Percentiles rank a stretch among this genome's conserved stretches.
phyloP scores from a whole-genome alignment of 2,888 invertebrate genomes.

The Synergus itoensis region DNA sequence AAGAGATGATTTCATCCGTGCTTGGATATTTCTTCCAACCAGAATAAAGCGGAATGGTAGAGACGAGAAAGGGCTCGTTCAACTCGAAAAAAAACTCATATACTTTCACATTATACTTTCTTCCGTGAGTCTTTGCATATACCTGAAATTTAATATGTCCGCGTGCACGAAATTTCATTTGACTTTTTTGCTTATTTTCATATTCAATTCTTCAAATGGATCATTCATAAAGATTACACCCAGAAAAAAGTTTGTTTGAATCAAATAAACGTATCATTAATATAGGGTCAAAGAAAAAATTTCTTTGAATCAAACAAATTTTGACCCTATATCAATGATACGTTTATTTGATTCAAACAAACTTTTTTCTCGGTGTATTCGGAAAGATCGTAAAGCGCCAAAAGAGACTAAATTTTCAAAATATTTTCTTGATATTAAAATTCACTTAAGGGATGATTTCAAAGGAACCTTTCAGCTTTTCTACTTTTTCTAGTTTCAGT shows the following conservation, averaged over 20 bases:
- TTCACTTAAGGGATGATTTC: too few species aligned
- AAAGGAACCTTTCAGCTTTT: conserved; percentile 10
- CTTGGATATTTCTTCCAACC: conserved; percentile 10
- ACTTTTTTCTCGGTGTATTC: too few species aligned
- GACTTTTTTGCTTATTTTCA: conserved; percentile 8
- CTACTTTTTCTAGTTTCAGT: neutral
- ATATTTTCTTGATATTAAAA: too few species aligned
- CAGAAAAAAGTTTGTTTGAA: too few species aligned
- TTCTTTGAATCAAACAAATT: too few species aligned
- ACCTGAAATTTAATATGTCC: conserved; percentile 16
- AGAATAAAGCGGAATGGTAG: conserved; percentile 3
- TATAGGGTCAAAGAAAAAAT: too few species aligned
- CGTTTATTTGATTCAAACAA: too few species aligned
- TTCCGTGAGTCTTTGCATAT: neutral
- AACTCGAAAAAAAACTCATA: neutral
- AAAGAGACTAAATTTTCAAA: neutral
- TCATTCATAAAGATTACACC: neutral
- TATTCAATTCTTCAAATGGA: neutral
- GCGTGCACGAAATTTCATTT: conserved; percentile 6
- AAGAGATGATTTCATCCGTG: conserved; percentile 28
- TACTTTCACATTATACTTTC: neutral
- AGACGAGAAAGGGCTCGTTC: neutral
- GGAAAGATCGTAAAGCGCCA: neutral
- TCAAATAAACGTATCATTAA: too few species aligned
- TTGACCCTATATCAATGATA: too few species aligned